Evolutionary conservation across 2,888 invertebrate species (phyloP), one percentile per base, ranked within the genome.

Genomic region (Cenopis cana): DNA sequence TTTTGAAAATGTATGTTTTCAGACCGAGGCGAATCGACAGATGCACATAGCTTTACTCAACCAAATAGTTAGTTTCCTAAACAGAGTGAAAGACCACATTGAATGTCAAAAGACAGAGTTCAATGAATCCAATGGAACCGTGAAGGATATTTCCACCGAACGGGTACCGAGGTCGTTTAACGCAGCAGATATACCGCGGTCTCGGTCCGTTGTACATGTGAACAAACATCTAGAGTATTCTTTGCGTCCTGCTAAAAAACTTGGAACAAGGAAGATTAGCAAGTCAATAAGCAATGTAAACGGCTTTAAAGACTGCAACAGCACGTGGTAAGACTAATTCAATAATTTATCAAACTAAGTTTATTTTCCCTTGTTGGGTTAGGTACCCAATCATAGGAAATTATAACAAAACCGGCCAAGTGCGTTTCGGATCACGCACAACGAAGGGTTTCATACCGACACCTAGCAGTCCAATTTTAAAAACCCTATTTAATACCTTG

Each of bases 11-110:
- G 38, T 38, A 1, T 62, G 75, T 81, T 91, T 94, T 79, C 93
- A 96, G 96, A 95, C 95, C 74, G 96, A 96, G 85, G 94, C 95
- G 66, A 96, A 95, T 85, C 93, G 96, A 75, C 95, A 95, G 85
- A 96, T 96, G 96, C 96, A 96, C 85, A 94, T 95, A 84, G 95
- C 95, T 38, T 93, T 96, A 80, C 95, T 96, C 90, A 95, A 95
- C 82, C 96, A 96, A 87, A 95, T 96, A 76, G 95, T 95, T 55
- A 94, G 94, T 73, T 96, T 96, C 84, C 86, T 96, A 79, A 96
- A 95, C 81, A 94, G 95, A 85, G 95, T 95, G 5, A 95, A 95
- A 79, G 95, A 95, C 76, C 96, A 95, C 77, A 93, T 96, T 76
- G 95, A 95, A 74, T 82, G 79, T 69, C 89, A 89, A 76, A 87